phyloP scores from a whole-genome alignment of 1,140 invertebrate species.

The Caenorhabditis elegans region DNA sequence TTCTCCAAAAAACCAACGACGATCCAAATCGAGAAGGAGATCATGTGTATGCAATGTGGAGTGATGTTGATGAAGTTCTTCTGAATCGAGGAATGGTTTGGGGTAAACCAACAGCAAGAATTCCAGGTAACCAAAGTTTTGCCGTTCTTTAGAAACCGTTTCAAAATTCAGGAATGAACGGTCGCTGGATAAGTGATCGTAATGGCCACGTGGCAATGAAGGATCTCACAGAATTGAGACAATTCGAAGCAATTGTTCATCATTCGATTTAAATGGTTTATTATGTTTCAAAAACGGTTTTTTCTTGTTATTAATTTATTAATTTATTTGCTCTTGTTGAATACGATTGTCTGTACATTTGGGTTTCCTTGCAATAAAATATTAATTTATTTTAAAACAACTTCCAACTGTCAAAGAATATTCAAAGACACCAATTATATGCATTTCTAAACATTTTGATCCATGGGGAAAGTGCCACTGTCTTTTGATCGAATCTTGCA shows the following conservation, averaged over 20 bases:
- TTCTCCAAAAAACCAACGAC: constrained; percentile 64
- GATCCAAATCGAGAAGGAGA: constrained; percentile 59
- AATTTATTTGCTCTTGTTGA: not conserved
- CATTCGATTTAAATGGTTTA: constrained; percentile 59
- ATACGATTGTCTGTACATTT: constrained; percentile 11
- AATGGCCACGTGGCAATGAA: constrained; percentile 66
- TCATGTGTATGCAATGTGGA: constrained; percentile 66
- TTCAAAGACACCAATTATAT: constrained; percentile 76
- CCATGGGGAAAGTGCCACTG: constrained; percentile 78
- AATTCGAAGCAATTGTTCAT: constrained; percentile 64
- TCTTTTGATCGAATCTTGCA: constrained; percentile 65
- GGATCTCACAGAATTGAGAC: constrained; percentile 64
- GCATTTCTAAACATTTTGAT: constrained; percentile 87
- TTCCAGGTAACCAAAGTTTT: too few species aligned
- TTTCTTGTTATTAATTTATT: constrained; percentile 15
- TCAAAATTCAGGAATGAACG: constrained; percentile 61
- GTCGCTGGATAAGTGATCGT: constrained; percentile 63
- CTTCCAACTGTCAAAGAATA: too few species aligned
- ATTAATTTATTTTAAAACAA: not conserved
- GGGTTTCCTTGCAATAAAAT: constrained; percentile 2
- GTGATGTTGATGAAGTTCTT: constrained; percentile 62
- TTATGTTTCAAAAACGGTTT: not conserved
- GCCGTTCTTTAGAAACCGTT: too few species aligned
- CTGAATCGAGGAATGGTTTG: constrained; percentile 58
- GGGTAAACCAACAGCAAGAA: constrained; percentile 63